Evolutionary conservation across 2,113 vertebrate species (phyloP).

Genomic region (Nestor notabilis): DNA sequence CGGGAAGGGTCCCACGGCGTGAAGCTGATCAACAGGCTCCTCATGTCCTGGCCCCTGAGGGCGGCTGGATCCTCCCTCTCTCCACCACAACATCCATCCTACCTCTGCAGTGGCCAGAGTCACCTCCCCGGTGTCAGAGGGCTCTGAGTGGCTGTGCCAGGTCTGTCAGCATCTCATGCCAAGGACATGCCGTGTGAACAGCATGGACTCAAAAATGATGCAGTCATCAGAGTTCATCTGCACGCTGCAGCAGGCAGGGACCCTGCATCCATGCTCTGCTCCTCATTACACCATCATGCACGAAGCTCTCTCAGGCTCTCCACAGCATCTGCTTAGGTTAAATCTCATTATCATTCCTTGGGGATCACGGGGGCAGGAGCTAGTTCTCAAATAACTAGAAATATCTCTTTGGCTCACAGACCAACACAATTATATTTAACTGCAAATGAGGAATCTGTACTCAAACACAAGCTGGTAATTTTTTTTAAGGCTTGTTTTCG

Average conservation of each 20-base stretch:
- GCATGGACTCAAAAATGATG: neutral
- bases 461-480: slow-evolving; percentile 53
- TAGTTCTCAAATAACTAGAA: slow-evolving; percentile 51
- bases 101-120: neutral
- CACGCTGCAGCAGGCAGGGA: neutral
- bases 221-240: neutral
- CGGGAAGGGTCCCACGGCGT: neutral
- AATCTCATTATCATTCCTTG: slow-evolving; percentile 62
- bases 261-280: neutral
- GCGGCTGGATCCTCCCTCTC: neutral
- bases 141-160: accelerated
- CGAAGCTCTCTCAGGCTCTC: neutral
- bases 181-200: neutral
- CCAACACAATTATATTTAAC: slow-evolving; percentile 66
- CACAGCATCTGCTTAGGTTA: neutral
- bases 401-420: slow-evolving; percentile 57
- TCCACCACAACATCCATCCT: neutral
- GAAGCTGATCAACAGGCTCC: neutral
- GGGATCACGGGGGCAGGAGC: slow-evolving; percentile 56
- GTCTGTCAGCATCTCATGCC: accelerated
- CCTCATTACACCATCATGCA: neutral
- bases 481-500: slow-evolving; percentile 42
- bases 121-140: accelerated
- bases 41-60: accelerated
- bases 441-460: slow-evolving; percentile 63